phyloP scores from a whole-genome alignment of 2,113 vertebrate species.

The Anhinga rufa region DNA sequence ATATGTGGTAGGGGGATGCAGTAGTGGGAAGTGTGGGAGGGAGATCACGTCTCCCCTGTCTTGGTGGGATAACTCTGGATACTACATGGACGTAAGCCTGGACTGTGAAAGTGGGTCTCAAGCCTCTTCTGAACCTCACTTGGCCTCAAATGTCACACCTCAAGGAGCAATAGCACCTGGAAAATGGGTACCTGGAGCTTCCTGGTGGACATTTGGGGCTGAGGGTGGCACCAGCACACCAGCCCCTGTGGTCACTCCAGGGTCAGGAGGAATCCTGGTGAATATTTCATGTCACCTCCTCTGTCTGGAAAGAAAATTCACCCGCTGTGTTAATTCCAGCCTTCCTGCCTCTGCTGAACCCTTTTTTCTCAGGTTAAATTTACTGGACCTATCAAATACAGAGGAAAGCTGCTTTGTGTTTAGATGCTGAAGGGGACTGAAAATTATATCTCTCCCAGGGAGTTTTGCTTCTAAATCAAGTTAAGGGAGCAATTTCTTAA shows the following conservation, averaged over 20 bases:
- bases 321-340: background rate
- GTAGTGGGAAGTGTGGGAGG: background rate
- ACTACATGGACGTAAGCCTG: background rate
- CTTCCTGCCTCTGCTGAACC: background rate
- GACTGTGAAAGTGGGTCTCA: background rate
- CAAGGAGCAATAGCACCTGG: background rate
- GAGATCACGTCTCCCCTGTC: background rate
- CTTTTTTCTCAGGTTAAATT: background rate
- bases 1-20: background rate
- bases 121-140: background rate
- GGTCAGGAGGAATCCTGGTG: background rate
- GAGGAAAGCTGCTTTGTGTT: background rate
- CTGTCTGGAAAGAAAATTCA: background rate
- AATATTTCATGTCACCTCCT: background rate
- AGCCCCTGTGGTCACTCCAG: background rate
- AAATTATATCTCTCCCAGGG: background rate
- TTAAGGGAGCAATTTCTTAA: background rate
- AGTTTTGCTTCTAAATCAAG: background rate
- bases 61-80: background rate
- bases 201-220: background rate
- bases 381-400: background rate
- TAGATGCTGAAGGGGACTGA: background rate
- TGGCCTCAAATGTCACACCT: background rate
- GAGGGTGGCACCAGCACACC: background rate
- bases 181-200: background rate